Evolutionary conservation across 2,797 vertebrate species (phyloP).

Genomic region (Bradypodion pumilum): DNA sequence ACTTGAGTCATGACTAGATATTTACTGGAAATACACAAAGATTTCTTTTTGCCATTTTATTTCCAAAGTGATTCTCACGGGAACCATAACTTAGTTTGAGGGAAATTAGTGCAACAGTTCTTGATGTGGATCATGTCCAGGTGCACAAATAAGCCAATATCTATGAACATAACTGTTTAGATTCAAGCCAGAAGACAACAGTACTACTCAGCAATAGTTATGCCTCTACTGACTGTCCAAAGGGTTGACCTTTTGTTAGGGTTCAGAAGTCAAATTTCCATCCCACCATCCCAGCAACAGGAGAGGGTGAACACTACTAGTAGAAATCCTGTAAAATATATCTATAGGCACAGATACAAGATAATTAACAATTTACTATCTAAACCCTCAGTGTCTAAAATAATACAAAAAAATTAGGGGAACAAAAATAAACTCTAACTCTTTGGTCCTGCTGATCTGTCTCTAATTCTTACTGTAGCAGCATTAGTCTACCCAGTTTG

Average conservation of each 20-base stretch:
- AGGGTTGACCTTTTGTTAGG: not conserved
- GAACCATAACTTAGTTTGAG: too few species aligned
- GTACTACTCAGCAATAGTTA: not conserved
- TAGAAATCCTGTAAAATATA: not conserved
- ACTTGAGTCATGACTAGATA: not conserved
- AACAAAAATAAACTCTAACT: not conserved
- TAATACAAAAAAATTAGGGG: not conserved
- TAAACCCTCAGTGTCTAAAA: not conserved
- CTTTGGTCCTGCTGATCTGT: not conserved
- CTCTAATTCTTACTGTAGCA: not conserved
- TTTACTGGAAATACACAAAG: not conserved
- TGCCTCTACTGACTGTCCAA: not conserved
- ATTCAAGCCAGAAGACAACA: not conserved
- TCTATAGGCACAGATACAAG: not conserved
- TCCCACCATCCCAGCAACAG: not conserved
- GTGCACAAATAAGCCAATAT: not conserved
- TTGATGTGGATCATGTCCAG: not conserved
- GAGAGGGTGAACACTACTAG: not conserved
- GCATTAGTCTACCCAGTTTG: not conserved
- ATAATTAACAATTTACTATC: not conserved
- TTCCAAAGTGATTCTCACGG: conserved; percentile 6
- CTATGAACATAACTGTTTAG: not conserved
- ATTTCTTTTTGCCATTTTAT: not conserved
- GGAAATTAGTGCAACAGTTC: not conserved
- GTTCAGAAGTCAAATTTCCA: not conserved